These are phyloP conservation scores for Catamblyrhynchus diadema DNA, from an alignment of 2,797 vertebrate species.

Conservation along the genomic window DNA sequence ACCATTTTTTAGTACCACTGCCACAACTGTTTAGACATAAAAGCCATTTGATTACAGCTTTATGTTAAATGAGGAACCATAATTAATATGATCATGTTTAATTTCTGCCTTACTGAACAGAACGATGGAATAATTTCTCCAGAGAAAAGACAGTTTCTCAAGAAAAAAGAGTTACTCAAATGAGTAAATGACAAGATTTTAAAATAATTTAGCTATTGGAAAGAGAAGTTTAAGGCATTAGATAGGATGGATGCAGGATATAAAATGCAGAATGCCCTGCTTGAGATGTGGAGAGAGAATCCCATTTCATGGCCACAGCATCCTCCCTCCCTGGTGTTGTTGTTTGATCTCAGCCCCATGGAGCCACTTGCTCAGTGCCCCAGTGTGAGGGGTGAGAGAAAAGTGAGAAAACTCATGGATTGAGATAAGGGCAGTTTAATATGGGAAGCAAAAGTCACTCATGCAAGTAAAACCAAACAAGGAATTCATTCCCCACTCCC, in stretches of 20 bases:
- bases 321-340: neutral
- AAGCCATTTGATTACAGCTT: constrained; percentile 20
- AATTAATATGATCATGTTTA: neutral
- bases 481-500: neutral
- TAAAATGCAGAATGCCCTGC: neutral
- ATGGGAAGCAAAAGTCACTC: neutral
- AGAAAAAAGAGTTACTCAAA: neutral
- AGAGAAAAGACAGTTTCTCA: neutral
- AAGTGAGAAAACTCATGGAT: neutral
- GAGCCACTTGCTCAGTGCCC: neutral
- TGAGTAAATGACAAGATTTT: neutral
- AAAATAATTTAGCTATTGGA: neutral
- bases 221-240: neutral
- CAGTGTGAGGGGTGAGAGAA: neutral
- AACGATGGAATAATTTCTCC: neutral
- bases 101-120: neutral
- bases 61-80: neutral
- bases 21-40: neutral
- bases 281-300: neutral
- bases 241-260: neutral
- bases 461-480: neutral
- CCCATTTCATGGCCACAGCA: neutral
- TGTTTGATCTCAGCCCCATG: neutral
- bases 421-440: neutral
- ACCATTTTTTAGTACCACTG: neutral